Conservation (phyloP, 2,888 invertebrate species). For the Thymelicus sylvestris region DNA sequence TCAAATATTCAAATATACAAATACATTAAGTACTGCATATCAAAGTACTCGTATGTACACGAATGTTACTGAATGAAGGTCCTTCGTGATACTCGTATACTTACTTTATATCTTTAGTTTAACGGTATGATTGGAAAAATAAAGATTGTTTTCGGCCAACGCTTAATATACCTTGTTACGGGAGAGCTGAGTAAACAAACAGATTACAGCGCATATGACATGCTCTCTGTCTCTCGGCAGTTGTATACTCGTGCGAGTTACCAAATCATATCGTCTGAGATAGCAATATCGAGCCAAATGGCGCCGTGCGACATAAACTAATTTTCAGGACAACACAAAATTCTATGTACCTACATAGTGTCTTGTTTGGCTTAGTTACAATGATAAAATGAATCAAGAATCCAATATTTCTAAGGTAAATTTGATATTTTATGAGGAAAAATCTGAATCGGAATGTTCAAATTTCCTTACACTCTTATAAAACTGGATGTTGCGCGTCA, state of each 20-base stretch:
- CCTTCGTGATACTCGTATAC: no score
- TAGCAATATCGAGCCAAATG: constrained; percentile 33
- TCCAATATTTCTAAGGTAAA: no score
- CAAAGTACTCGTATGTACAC: no score
- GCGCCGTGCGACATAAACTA: constrained; percentile 23
- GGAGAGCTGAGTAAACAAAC: constrained; percentile 30
- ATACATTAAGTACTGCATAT: no score
- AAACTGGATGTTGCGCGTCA: no score
- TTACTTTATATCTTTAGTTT: background rate
- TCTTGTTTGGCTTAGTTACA: background rate
- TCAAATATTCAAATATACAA: background rate
- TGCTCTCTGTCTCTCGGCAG: constrained; percentile 10
- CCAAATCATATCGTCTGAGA: constrained; percentile 31
- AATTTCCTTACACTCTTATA: no score
- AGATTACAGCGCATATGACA: constrained; percentile 33
- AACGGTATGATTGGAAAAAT: constrained; percentile 1
- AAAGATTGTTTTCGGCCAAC: constrained; percentile 26
- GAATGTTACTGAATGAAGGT: no score
- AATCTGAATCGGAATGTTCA: no score
- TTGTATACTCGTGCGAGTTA: constrained; percentile 5
- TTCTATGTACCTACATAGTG: background rate
- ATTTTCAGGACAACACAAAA: constrained; percentile 19
- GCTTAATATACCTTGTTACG: constrained; percentile 19
- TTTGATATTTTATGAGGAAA: no score
- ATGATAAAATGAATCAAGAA: background rate